phyloP scores from a whole-genome alignment of 30 jellyfish, hydroid and myxozoan species.

The Turritopsis dohrnii region DNA sequence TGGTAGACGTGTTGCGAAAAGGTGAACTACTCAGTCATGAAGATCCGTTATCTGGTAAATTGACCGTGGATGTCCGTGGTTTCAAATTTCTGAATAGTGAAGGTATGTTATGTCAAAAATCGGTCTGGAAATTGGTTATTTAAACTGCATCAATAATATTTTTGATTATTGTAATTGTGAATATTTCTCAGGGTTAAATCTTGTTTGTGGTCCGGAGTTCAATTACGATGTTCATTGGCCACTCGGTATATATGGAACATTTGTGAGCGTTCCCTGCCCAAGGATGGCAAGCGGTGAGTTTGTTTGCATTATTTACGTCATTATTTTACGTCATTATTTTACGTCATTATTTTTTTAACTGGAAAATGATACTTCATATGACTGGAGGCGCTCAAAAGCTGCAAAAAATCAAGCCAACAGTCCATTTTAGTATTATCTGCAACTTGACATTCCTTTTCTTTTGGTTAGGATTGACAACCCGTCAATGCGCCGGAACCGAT shows the following conservation, averaged over 20 bases:
- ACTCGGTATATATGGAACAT: conserved; percentile 83
- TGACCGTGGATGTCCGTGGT: conserved; percentile 88
- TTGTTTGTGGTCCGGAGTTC: conserved; percentile 87
- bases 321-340: too few relatives aligned
- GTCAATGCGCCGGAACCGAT: conserved; percentile 72
- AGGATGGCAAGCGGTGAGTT: conserved; percentile 83
- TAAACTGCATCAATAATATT: too few relatives aligned
- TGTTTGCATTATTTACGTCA: not conserved
- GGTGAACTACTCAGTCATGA: conserved; percentile 78
- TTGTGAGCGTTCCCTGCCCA: conserved; percentile 97
- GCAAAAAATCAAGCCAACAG: too few relatives aligned
- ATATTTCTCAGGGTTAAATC: conserved; percentile 78
- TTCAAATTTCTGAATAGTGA: conserved; percentile 60
- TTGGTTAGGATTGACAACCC: conserved; percentile 67
- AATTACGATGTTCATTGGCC: conserved; percentile 98
- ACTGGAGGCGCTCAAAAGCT: too few relatives aligned
- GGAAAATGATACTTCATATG: too few relatives aligned
- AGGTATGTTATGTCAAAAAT: conserved; percentile 35
- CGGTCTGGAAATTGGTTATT: not conserved
- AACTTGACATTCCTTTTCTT: not conserved
- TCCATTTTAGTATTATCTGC: too few relatives aligned
- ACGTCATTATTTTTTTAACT: too few relatives aligned
- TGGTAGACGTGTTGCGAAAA: conserved; percentile 78
- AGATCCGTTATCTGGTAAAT: conserved; percentile 73
- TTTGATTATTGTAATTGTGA: too few relatives aligned